Evolutionary conservation across 2,113 vertebrate genomes (phyloP), one percentile per base, ranked within the genome.

Genomic region (Leptocoma aspasia): DNA sequence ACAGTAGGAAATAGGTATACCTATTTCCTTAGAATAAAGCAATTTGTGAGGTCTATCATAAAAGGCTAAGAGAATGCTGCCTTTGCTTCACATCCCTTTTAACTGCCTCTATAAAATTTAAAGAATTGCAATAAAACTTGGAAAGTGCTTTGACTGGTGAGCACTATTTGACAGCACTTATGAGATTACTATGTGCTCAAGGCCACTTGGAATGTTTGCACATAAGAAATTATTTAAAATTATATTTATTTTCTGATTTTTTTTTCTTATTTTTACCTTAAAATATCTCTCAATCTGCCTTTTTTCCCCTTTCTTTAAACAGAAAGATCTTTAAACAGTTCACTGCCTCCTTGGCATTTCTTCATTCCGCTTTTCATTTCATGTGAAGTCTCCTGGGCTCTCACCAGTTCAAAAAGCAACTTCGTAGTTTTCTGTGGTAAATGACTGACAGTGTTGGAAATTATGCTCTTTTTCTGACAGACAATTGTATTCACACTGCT

Each of bases 101-200:
- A 97, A 96, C 77, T 78, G 78, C 69, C 68, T 93, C 83, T 83
- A 96, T 98, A 97, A 98, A 98, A 98, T 92, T 95, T 97, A 97
- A 97, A 94, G 69, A 93, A 96, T 97, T 90, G 90, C 79, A 84
- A 77, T 96, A 96, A 96, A 97, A 92, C 76, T 94, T 92, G 60
- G 73, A 68, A 86, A 86, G 54, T 75, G 69, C 75, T 92, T 93
- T 83, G 81, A 85, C 85, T 73, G 68, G 49, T 96, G 90, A 97
- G 57, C 68, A 73, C 22, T 57, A 27, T 94, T 96, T 97, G 97
- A 97, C 59, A 89, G 86, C 95, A 97, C 60, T 97, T 96, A 64
- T 17, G 75, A 86, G 83, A 95, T 92, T 77, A 86, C 19, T 39
- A 22, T 82, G 42, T 81, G 30, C 68, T 92, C 65, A 88, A 79